These are phyloP conservation scores for Steatocranus sp. DNA, from an alignment of 2,797 vertebrate species.

Conservation along the genomic window DNA sequence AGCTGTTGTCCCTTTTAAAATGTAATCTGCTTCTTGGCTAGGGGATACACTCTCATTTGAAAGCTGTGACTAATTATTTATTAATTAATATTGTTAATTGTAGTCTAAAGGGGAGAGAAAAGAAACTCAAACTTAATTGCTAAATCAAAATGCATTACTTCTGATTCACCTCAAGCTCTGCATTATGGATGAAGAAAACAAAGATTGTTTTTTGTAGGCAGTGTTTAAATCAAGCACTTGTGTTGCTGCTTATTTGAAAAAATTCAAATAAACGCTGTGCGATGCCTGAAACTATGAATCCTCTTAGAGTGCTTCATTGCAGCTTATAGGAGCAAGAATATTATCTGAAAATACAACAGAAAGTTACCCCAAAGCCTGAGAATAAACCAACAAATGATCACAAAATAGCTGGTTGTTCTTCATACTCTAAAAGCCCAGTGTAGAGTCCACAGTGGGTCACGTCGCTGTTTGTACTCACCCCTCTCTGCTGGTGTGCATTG, in stretches of 20 bases:
- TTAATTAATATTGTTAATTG: conserved; percentile 29
- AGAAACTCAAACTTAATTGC: neutral
- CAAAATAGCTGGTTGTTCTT: neutral
- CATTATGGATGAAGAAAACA: conserved; percentile 5
- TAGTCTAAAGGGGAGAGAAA: neutral
- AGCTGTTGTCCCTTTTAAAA: conserved; percentile 1
- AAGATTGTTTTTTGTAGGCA: neutral
- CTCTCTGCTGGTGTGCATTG: neutral
- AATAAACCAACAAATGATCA: neutral
- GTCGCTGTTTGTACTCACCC: neutral
- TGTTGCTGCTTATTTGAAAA: neutral
- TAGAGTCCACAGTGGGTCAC: neutral
- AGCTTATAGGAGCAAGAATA: neutral
- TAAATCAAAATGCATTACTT: conserved; percentile 15
- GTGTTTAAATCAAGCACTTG: neutral
- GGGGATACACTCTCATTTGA: conserved; percentile 5
- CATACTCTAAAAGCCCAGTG: neutral
- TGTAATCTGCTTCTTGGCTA: neutral
- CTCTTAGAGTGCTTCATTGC: neutral
- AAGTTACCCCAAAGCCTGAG: neutral
- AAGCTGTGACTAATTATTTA: conserved; percentile 25
- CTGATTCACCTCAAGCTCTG: conserved; percentile 14
- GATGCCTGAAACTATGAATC: neutral
- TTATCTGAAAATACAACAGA: neutral
- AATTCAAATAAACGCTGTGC: neutral